Evolutionary conservation across 2,888 invertebrate species (phyloP).

Genomic region (Campoplex capitator): DNA sequence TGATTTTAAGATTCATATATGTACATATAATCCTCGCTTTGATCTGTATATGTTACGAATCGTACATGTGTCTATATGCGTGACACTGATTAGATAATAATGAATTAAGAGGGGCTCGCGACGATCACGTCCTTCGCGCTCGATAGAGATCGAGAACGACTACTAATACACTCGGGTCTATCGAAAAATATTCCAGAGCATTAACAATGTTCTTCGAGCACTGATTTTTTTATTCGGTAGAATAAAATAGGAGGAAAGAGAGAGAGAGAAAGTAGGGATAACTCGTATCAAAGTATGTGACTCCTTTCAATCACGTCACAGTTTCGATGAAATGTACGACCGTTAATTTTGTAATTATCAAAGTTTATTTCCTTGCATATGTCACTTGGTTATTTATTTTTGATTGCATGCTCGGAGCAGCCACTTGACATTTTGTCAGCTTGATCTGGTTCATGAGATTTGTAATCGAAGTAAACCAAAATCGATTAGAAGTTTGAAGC

Average conservation of each 20-base stretch:
- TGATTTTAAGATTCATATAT: conserved; percentile 17
- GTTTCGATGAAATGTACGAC: neutral
- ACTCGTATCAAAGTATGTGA: neutral
- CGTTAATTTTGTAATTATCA: neutral
- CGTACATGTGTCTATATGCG: conserved; percentile 11
- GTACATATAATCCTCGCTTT: neutral
- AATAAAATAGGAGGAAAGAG: neutral
- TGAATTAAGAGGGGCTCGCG: conserved; percentile 46
- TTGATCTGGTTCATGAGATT: neutral
- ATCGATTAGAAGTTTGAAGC: neutral
- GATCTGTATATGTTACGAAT: conserved; percentile 7
- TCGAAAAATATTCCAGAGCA: conserved; percentile 47
- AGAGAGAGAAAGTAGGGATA: neutral
- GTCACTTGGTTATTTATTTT: neutral
- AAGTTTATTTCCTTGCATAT: neutral
- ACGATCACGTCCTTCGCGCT: conserved; percentile 62
- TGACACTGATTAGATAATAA: conserved; percentile 67
- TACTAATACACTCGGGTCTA: conserved; percentile 46
- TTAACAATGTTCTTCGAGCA: conserved; percentile 25
- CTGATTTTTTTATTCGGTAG: neutral
- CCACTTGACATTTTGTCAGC: neutral
- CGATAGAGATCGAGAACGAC: conserved; percentile 60
- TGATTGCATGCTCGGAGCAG: neutral
- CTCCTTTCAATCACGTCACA: neutral
- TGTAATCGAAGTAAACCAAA: neutral